Conservation (phyloP, 2,888 invertebrate species). For the Drosophila melanocephala region DNA sequence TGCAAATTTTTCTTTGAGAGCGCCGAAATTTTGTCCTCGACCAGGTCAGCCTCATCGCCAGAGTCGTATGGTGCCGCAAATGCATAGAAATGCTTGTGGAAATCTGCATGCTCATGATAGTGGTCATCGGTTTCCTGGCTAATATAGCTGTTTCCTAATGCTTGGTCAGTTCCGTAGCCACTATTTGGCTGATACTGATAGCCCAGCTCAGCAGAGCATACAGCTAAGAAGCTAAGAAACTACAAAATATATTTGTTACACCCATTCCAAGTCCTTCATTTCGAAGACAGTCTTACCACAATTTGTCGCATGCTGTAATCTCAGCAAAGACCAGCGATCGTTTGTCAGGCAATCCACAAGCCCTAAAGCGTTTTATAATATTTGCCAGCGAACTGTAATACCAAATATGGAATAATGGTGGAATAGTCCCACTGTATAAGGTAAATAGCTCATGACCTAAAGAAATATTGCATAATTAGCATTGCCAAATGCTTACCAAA, state of each 20-base stretch:
- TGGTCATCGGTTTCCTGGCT: conserved; percentile 24
- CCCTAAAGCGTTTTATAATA: conserved; percentile 62
- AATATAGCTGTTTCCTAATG: neutral
- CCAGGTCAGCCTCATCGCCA: conserved; percentile 50
- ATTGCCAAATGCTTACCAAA: conserved; percentile 17
- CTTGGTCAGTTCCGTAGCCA: conserved; percentile 24
- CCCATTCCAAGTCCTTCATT: neutral
- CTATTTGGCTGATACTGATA: conserved; percentile 56
- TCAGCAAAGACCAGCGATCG: conserved; percentile 30
- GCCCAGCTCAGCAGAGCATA: conserved; percentile 60
- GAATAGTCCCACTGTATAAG: conserved; percentile 41
- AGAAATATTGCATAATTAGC: conserved; percentile 40
- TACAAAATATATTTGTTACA: conserved; percentile 17
- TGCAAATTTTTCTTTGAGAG: conserved; percentile 75
- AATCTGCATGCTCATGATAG: conserved; percentile 50
- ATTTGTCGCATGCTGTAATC: conserved; percentile 61
- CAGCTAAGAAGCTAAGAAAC: conserved; percentile 51
- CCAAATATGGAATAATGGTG: conserved; percentile 46
- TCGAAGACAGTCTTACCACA: conserved; percentile 46
- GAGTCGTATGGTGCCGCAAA: conserved; percentile 76
- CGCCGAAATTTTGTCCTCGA: conserved; percentile 53
- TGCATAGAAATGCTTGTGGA: conserved; percentile 77
- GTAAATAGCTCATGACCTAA: conserved; percentile 60
- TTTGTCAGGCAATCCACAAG: conserved; percentile 36
- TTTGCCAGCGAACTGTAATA: conserved; percentile 16